Conservation (phyloP, 64 coral and sea anemone species). For the Cladopsammia gracilis region DNA sequence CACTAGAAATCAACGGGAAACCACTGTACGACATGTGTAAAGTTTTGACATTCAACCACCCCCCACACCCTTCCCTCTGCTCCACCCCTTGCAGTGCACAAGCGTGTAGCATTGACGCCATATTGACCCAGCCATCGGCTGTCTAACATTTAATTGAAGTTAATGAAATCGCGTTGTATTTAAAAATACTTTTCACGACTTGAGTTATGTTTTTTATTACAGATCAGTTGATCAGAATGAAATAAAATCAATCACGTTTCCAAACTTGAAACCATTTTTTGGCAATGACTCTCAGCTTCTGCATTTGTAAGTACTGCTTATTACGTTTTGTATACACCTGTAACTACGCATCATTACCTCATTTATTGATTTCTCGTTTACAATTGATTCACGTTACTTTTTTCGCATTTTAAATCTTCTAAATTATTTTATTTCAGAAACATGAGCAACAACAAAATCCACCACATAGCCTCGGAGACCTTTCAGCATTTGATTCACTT, state of each 20-base stretch:
- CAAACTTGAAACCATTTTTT: slow-evolving; percentile 84
- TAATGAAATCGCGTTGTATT: too few species aligned
- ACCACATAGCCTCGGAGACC: slow-evolving; percentile 65
- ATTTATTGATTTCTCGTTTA: background rate
- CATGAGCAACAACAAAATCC: slow-evolving; percentile 76
- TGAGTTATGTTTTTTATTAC: background rate
- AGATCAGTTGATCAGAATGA: slow-evolving; percentile 85
- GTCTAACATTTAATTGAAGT: too few species aligned
- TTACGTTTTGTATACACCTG: background rate
- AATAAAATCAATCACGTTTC: slow-evolving; percentile 81
- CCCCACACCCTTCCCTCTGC: too few species aligned
- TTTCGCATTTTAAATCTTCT: background rate
- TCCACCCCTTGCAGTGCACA: too few species aligned
- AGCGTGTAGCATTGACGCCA: too few species aligned
- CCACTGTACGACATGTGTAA: too few species aligned
- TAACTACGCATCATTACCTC: too few species aligned
- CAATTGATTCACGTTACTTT: background rate
- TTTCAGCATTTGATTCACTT: slow-evolving; percentile 84
- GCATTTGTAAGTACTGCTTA: slow-evolving; percentile 80
- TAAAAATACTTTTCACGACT: background rate
- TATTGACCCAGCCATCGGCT: too few species aligned
- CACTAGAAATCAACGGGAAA: too few species aligned
- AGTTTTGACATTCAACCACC: too few species aligned
- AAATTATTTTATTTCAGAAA: slow-evolving; percentile 55
- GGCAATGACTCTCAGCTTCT: slow-evolving; percentile 84